Evolutionary conservation across 2,797 vertebrate species (phyloP).

Genomic region (Pipistrellus nathusii): DNA sequence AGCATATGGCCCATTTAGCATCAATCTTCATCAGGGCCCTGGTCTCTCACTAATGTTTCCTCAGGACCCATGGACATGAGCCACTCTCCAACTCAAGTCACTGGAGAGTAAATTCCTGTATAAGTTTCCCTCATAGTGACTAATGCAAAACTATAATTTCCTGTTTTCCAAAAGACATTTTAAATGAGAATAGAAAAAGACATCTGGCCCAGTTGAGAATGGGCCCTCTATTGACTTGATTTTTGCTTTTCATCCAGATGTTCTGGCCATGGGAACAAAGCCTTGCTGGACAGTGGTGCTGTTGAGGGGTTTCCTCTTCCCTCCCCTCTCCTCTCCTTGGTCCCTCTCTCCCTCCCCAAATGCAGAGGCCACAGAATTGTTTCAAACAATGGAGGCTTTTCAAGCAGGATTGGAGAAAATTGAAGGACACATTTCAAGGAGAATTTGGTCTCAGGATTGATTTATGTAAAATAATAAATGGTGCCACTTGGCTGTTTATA

Average conservation of each 20-base stretch:
- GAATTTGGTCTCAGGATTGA: slow-evolving; percentile 59
- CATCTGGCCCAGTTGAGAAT: slow-evolving; percentile 33
- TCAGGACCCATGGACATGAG: not conserved
- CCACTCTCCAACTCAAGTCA: slow-evolving; percentile 28
- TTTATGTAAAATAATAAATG: slow-evolving; percentile 75
- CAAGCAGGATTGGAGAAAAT: slow-evolving; percentile 30
- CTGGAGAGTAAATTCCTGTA: not conserved
- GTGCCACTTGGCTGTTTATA: slow-evolving; percentile 68
- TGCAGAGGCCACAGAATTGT: not conserved
- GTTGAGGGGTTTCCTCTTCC: not conserved
- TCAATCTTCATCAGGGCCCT: not conserved
- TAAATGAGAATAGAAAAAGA: slow-evolving; percentile 33
- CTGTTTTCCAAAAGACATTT: slow-evolving; percentile 49
- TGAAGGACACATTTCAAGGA: slow-evolving; percentile 62
- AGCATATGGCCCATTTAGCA: not conserved
- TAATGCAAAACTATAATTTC: slow-evolving; percentile 2
- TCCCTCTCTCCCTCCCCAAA: not conserved
- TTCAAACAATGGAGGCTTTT: not conserved
- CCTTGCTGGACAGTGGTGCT: not conserved
- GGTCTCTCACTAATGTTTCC: not conserved
- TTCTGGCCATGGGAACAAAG: not conserved
- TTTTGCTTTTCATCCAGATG: slow-evolving; percentile 4
- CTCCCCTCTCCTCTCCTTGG: not conserved
- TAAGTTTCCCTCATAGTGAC: slow-evolving; percentile 63
- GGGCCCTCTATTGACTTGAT: not conserved